Evolutionary conservation across 1,140 invertebrate genomes (phyloP).

Genomic region (Ptiloglossa arizonensis): DNA sequence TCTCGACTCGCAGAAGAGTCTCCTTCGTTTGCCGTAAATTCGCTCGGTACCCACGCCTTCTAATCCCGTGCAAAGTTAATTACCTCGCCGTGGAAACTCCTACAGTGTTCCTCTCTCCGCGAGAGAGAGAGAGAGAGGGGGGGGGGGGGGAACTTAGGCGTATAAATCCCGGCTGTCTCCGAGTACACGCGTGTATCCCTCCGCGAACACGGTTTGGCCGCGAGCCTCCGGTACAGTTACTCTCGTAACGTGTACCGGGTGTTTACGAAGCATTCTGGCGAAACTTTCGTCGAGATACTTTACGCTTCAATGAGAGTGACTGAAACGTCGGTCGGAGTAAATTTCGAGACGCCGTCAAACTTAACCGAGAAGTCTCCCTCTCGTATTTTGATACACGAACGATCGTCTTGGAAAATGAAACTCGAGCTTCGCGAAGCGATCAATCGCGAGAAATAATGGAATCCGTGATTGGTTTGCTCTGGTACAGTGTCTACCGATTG

Average conservation of each 20-base stretch:
- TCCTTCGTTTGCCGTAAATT: conserved; percentile 39
- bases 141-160: neutral
- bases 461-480: too few relatives aligned
- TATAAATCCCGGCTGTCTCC: conserved; percentile 34
- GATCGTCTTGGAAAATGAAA: too few relatives aligned
- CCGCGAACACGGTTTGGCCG: neutral
- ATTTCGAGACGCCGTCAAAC: too few relatives aligned
- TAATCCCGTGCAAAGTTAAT: conserved; percentile 58
- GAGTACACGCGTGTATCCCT: neutral
- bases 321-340: too few relatives aligned
- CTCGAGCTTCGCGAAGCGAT: too few relatives aligned
- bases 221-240: conserved; percentile 16
- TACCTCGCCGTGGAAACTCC: conserved; percentile 30
- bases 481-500: too few relatives aligned
- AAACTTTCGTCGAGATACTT: too few relatives aligned
- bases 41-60: conserved; percentile 51
- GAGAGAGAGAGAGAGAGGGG: neutral
- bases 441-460: too few relatives aligned
- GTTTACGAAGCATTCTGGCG: neutral
- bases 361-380: too few relatives aligned
- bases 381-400: too few relatives aligned
- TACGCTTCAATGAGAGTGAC: too few relatives aligned
- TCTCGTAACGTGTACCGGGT: neutral
- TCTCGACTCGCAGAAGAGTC: neutral
- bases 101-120: neutral